A percentile compares a stretch with the other conserved stretches of the same genome.
Evolutionary conservation across 1,140 invertebrate genomes (phyloP).

Genomic region (fruit fly (Drosophila melanogaster)): Release_6_plus_ISO1_MT NT_033777.3:22394001-22394500

Average conservation of each 20-base stretch:
- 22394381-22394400: conserved; percentile 65
- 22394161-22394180: conserved; percentile 64
- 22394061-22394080: conserved; percentile 3
- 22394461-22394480: conserved; percentile 3
- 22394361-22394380: conserved; percentile 74
- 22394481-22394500: conserved; percentile 49
- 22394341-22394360: conserved; percentile 54
- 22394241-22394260: conserved; percentile 26
- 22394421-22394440: conserved; percentile 49
- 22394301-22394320: conserved; percentile 45
- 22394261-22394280: conserved; percentile 17
- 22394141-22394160: conserved; percentile 68
- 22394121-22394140: conserved; percentile 58
- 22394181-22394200: conserved; percentile 23
- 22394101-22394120: conserved; percentile 63
- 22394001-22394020: conserved; percentile 1
- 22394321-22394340: conserved; percentile 52
- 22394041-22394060: conserved; percentile 16
- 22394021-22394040: conserved; percentile 6
- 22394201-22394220: conserved; percentile 36
- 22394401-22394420: conserved; percentile 54
- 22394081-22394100: conserved; percentile 26
- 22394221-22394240: conserved; percentile 38
- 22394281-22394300: conserved; percentile 51
- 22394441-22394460: conserved; percentile 52